Evolutionary conservation across 2,888 invertebrate species (phyloP).

Genomic region (Cephus spinipes): DNA sequence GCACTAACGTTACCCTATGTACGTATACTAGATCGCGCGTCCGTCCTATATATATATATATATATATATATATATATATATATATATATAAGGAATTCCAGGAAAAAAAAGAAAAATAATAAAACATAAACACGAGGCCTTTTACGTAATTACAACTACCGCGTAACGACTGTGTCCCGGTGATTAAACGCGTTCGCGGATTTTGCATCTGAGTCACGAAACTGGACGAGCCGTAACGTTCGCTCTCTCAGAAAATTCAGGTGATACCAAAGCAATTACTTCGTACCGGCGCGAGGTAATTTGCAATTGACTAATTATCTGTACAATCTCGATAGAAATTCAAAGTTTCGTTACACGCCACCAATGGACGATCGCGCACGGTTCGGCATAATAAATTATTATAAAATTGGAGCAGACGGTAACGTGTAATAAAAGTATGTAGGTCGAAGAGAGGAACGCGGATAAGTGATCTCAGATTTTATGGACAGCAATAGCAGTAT

Average conservation of each 20-base stretch:
- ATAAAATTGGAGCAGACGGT: no score
- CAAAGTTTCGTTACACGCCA: background rate
- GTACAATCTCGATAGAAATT: background rate
- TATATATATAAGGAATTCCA: background rate
- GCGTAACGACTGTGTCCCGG: background rate
- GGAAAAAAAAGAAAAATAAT: background rate
- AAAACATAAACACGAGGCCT: slow-evolving; percentile 1
- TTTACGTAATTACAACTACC: slow-evolving; percentile 25
- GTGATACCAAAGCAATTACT: background rate
- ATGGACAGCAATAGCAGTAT: background rate
- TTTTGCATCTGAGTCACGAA: background rate
- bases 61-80: no score
- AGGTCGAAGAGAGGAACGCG: background rate
- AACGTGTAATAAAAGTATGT: background rate
- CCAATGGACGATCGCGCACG: background rate
- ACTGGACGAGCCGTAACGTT: background rate
- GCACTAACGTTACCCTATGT: background rate
- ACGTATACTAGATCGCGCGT: no score
- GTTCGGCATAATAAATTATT: background rate
- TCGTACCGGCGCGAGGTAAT: background rate
- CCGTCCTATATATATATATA: no score
- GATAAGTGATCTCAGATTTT: background rate
- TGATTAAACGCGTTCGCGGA: background rate
- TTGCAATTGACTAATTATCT: background rate
- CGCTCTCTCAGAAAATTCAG: background rate